Base-by-base conservation (phyloP, 2,888 invertebrate species). In the Abrostola tripartita region DNA sequence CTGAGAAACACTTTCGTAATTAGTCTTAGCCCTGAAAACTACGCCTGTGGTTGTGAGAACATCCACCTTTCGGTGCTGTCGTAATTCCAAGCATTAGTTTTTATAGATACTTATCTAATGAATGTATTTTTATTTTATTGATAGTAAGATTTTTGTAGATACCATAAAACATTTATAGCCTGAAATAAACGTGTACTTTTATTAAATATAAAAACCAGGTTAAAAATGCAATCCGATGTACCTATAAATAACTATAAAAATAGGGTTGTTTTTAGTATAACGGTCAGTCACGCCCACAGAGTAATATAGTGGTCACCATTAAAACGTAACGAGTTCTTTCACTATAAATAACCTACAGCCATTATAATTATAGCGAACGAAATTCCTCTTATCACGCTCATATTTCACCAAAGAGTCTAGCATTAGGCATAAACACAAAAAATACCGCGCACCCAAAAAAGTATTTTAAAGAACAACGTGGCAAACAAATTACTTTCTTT, bases 291-390 rank as follows among this genome's bases (percentile, higher is more conserved):
- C 92, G 90, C 92, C 91, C 88, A 81, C 84, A 68, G 80, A 75
- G 89, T 92, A 92, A 92, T 93, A 92, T 91, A 93, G 92, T 92
- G 90, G 92, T 92, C 88, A 92, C 88, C 91, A 92, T 92, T 91
- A 91, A 92, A 90, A 85, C 81, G 79, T 89, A 91, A 90, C 90
- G 91, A 91, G 89, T 90, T 87, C 85, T 83, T 88, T 86, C 85
- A 86, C 89, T 87, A 92, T 92, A 92, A 92, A 92, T 92, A 90
- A 91, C 89, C 84, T 69, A 79, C 81, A 81, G 82, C 89, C 83
- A 90, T 92, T 90, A 92, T 91, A 93, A 92, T 92, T 92, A 93
- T 87, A 84, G 86, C 87, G 86, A 88, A 92, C 90, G 87, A 91
- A 92, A 91, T 91, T 91, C 86, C 87, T 91, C 90, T 92, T 92